A percentile compares a stretch with the other conserved stretches of the same genome.
phyloP scores from a whole-genome alignment of 2,113 vertebrate genomes.

The Reinhardtius hippoglossoides region DNA sequence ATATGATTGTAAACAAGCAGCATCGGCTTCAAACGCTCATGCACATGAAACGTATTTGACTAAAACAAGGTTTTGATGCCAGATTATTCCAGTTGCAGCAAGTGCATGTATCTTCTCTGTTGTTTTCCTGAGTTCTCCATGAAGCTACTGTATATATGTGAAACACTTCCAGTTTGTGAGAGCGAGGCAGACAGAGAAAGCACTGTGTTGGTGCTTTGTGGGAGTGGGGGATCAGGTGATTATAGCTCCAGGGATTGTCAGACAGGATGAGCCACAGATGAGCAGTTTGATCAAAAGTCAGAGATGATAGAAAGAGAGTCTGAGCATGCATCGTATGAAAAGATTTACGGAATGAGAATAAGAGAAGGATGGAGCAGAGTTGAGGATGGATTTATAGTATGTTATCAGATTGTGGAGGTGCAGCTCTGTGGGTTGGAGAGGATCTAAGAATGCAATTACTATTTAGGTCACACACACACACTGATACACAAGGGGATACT shows the following conservation, averaged over 20 bases:
- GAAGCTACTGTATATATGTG: not conserved
- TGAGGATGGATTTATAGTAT: constrained; percentile 26
- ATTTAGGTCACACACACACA: constrained; percentile 54
- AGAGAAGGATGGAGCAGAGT: not conserved
- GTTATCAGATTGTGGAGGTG: constrained; percentile 14
- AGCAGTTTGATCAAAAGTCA: constrained; percentile 36
- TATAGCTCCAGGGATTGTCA: constrained; percentile 30
- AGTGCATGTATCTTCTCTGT: constrained; percentile 8
- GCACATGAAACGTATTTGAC: not conserved
- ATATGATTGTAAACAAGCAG: constrained; percentile 39
- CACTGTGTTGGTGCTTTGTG: not conserved
- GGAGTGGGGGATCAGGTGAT: constrained; percentile 23
- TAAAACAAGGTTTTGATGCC: constrained; percentile 8
- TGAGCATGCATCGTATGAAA: constrained; percentile 15
- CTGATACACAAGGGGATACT: constrained; percentile 1
- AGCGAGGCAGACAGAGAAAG: constrained; percentile 1
- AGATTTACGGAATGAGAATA: constrained; percentile 33
- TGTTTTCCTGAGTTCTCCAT: not conserved
- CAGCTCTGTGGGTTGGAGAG: constrained; percentile 19
- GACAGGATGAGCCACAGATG: constrained; percentile 33
- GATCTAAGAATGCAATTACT: constrained; percentile 53
- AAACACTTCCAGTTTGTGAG: constrained; percentile 5
- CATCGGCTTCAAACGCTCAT: constrained; percentile 22
- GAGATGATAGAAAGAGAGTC: constrained; percentile 6
- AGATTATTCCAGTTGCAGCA: not conserved